Evolutionary conservation across 2,888 invertebrate species (phyloP).

Genomic region (Caenorhabditis zanzibari): DNA sequence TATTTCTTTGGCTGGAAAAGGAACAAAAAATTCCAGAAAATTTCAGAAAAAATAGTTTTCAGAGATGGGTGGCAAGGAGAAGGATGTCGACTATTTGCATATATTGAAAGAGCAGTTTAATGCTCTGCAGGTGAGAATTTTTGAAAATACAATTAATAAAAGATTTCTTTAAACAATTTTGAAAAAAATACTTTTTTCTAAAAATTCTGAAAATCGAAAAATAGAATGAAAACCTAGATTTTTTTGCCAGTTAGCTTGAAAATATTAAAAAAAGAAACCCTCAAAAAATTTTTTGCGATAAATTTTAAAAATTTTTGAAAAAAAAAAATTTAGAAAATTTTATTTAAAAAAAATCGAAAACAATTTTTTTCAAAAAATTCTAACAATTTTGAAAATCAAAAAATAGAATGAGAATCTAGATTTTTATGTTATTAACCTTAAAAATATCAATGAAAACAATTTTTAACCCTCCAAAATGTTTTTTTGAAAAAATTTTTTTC

Average conservation of each 20-base stretch:
- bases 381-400: too few species aligned
- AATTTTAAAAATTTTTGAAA: background rate
- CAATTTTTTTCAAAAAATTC: background rate
- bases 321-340: too few species aligned
- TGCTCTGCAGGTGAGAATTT: constrained; percentile 47
- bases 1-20: constrained; percentile 14
- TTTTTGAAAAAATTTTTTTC: constrained; percentile 8
- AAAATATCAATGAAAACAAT: too few species aligned
- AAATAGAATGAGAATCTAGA: too few species aligned
- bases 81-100: constrained; percentile 40
- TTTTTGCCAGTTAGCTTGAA: too few species aligned
- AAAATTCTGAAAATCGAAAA: too few species aligned
- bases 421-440: too few species aligned
- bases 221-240: too few species aligned
- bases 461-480: background rate
- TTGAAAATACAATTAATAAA: background rate
- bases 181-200: background rate
- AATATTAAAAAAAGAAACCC: too few species aligned
- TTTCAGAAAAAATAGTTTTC: background rate
- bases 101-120: constrained; percentile 57
- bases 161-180: too few species aligned
- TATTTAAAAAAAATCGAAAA: background rate
- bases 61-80: constrained; percentile 38
- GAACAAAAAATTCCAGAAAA: background rate
- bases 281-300: background rate